These are phyloP conservation scores for Elysia chlorotica DNA, from an alignment of 1,140 invertebrate species.

Conservation along the genomic window DNA sequence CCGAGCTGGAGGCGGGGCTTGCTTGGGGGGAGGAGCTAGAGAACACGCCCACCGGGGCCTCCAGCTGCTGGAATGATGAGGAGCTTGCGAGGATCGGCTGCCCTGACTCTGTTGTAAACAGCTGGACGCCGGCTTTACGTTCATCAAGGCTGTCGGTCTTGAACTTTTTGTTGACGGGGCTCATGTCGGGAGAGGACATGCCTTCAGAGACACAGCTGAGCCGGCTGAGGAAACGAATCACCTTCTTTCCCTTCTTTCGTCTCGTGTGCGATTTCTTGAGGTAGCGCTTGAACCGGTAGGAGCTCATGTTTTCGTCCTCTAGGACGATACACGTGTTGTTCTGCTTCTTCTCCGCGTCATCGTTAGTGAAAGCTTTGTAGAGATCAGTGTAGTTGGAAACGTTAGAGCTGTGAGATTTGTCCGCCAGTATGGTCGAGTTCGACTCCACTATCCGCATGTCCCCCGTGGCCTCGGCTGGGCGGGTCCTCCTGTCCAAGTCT, in stretches of 20 bases:
- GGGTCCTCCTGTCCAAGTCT: slow-evolving; percentile 2
- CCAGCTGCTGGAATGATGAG: background rate
- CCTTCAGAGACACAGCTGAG: slow-evolving; percentile 18
- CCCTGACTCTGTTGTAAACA: no score
- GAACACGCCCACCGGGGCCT: background rate
- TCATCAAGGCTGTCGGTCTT: background rate
- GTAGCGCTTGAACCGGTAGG: slow-evolving; percentile 25
- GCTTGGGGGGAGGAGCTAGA: no score
- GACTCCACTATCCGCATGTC: background rate
- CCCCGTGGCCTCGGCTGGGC: no score
- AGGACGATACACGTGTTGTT: slow-evolving; percentile 23
- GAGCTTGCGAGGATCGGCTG: background rate
- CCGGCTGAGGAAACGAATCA: slow-evolving; percentile 10
- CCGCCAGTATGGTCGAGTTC: no score
- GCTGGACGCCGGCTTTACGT: background rate
- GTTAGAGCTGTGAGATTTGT: no score
- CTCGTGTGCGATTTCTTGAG: slow-evolving; percentile 24
- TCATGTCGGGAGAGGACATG: background rate
- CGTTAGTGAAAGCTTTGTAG: slow-evolving; percentile 22
- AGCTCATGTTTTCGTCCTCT: slow-evolving; percentile 16
- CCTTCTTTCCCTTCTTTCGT: slow-evolving; percentile 11
- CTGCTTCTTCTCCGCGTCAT: slow-evolving; percentile 23
- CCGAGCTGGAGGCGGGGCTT: background rate
- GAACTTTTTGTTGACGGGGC: background rate
- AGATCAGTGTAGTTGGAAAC: background rate